Base-by-base conservation (phyloP, 2,888 invertebrate genomes). In the Pelosia muscerda region DNA sequence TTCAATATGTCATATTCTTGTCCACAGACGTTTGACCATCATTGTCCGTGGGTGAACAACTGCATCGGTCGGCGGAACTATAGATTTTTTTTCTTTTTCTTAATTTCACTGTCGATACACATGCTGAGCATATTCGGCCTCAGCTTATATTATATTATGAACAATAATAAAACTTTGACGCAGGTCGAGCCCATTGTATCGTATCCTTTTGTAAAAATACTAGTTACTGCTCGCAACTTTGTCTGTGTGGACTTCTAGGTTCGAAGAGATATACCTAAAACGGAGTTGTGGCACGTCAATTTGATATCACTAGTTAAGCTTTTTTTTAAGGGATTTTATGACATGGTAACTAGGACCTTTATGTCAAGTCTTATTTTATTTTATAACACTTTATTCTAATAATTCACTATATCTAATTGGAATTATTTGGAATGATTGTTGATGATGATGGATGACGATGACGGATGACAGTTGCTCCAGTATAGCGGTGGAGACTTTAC, bases 51-150 rank as follows among this genome's bases (percentile, higher is more conserved):
- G 98, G 98, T 98, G 87, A 98, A 98, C 95, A 99, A 99, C 94
- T 99, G 98, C 92, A 99, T 99, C 89, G 99, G 99, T 77, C 96
- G 99, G 85, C 96, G 99, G 84, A 99, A 99, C 95, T 99, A 99
- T 95, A 96, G 99, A 88, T 99, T 98, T 95, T 99, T 99, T 96
- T 99, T 99, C 95, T 98, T 99, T 96, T 99, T 99, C 95, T 97
- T 99, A 77, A 96, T 99, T 89, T 98, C 99, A 70, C 96, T 99
- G 75, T 98, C 98, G 86, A 96, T 99, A 87, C 99, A 99, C 95
- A 99, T 99, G 99, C 96, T 99, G 88, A 98, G 98, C 95, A 99
- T 99, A 95, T 99, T 99, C 94, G 96, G 97, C 69, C 96, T 99
- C 86, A 99, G 99, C 92, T 96, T 99, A 82, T 96, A 98, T 89